phyloP scores from a whole-genome alignment of 1,140 invertebrate species.

The Megalopta genalis region DNA sequence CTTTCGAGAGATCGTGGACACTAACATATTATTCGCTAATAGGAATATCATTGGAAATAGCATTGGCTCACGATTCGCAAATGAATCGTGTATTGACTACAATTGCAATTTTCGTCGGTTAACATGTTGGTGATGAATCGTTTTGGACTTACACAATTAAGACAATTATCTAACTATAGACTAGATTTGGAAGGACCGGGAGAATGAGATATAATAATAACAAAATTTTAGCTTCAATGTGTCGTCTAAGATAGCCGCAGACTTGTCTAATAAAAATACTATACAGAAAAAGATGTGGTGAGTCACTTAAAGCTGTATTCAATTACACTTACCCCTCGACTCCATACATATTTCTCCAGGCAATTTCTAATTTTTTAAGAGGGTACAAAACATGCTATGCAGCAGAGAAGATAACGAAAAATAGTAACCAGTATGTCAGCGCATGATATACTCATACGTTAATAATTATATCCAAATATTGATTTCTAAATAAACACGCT shows the following conservation, averaged over 20 bases:
- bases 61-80: too few relatives aligned
- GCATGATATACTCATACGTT: not conserved
- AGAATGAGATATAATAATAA: not conserved
- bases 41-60: not conserved
- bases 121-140: conserved; percentile 5
- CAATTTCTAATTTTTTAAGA: conserved; percentile 42
- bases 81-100: too few relatives aligned
- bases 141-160: conserved; percentile 30
- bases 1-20: conserved; percentile 1
- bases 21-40: conserved; percentile 11
- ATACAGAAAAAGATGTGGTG: conserved; percentile 1
- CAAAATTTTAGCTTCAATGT: conserved; percentile 34
- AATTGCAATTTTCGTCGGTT: not conserved
- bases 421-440: not conserved
- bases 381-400: conserved; percentile 14
- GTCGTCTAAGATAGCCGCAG: not conserved
- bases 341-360: conserved; percentile 61
- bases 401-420: not conserved
- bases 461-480: not conserved
- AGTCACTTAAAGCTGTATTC: conserved; percentile 40
- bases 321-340: conserved; percentile 64
- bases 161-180: conserved; percentile 22
- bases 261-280: not conserved
- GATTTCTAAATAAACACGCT: not conserved
- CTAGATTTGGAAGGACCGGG: not conserved